Evolutionary conservation across 2,797 vertebrate genomes (phyloP).

Genomic region (Ambastaia sidthimunki): DNA sequence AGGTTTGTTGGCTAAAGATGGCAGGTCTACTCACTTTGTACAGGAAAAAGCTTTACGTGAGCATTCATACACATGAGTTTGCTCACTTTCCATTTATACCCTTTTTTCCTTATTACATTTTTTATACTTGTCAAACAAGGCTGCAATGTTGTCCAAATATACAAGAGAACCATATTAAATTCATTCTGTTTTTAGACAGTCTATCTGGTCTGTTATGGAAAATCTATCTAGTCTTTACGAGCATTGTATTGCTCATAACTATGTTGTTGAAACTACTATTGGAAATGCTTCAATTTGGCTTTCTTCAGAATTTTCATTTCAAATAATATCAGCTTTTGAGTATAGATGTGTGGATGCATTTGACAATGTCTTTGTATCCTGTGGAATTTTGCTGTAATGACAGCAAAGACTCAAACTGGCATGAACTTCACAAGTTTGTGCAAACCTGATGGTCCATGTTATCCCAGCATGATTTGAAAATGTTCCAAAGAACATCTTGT

Average conservation of each 20-base stretch:
- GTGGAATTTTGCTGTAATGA: neutral
- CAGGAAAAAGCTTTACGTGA: neutral
- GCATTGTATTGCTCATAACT: neutral
- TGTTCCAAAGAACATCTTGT: slow-evolving; percentile 1
- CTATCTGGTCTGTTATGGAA: neutral
- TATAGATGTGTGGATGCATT: neutral
- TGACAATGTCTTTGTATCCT: neutral
- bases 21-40: slow-evolving; percentile 39
- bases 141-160: neutral
- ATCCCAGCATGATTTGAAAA: neutral
- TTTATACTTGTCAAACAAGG: neutral
- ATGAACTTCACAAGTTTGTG: neutral
- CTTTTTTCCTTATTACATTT: neutral
- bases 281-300: neutral
- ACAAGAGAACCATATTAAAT: neutral
- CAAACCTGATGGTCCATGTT: slow-evolving; percentile 4
- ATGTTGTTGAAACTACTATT: neutral
- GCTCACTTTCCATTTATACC: neutral
- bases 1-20: slow-evolving; percentile 2
- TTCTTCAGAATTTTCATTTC: neutral
- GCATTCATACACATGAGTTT: slow-evolving; percentile 2
- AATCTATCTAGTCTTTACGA: no score
- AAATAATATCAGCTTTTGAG: neutral
- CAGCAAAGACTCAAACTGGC: neutral
- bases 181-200: neutral